These are phyloP conservation scores for Mythimna loreyi DNA, from an alignment of 2,888 invertebrate species.

Conservation along the genomic window DNA sequence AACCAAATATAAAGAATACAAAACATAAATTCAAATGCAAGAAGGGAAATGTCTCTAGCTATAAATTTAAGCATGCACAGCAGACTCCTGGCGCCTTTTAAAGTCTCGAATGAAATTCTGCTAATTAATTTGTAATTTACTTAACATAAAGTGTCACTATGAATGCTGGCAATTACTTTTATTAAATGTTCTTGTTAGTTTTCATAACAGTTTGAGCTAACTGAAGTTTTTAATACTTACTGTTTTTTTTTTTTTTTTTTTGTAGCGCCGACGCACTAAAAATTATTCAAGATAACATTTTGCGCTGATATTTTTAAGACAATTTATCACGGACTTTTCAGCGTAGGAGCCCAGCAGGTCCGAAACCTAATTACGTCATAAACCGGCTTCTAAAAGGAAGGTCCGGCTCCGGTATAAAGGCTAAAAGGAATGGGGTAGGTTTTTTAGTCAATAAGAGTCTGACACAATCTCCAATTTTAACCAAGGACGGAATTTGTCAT, in stretches of 20 bases:
- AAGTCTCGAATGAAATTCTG: constrained; percentile 24
- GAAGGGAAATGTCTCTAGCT: neutral
- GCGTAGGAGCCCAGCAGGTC: no score
- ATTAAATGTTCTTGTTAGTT: constrained; percentile 18
- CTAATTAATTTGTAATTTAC: constrained; percentile 37
- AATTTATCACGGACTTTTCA: no score
- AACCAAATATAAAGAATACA: neutral
- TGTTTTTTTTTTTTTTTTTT: neutral
- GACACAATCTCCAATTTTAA: no score
- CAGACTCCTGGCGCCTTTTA: constrained; percentile 7
- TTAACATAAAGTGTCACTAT: constrained; percentile 21
- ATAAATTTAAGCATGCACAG: constrained; percentile 14
- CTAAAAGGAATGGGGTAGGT: no score
- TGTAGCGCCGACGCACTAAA: neutral
- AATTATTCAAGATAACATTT: no score
- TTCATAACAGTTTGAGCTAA: constrained; percentile 4
- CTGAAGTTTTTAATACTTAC: constrained; percentile 1
- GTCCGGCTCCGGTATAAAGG: no score
- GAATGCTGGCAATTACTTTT: constrained; percentile 23
- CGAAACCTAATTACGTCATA: no score
- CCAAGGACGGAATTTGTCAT: no score
- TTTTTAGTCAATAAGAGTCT: no score
- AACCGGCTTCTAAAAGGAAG: no score
- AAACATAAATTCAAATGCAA: neutral
- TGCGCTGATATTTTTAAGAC: no score